Evolutionary conservation across 2,888 invertebrate genomes (phyloP).

Genomic region (Lordiphosa andalusiaca): DNA sequence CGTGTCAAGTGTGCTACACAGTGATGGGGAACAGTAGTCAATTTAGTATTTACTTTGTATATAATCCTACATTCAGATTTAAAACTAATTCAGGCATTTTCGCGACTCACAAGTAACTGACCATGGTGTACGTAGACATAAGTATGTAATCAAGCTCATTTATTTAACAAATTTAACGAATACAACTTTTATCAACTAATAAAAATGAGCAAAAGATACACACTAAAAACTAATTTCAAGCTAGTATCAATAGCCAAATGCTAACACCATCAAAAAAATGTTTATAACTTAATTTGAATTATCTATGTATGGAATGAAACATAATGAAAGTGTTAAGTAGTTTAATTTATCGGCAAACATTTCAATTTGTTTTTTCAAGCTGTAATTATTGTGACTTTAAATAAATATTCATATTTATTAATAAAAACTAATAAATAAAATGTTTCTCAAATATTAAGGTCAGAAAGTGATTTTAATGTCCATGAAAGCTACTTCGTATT

Average conservation of each 20-base stretch:
- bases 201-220: constrained; percentile 33
- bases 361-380: constrained; percentile 51
- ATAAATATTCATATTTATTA: constrained; percentile 40
- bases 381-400: constrained; percentile 39
- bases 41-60: constrained; percentile 28
- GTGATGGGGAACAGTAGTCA: constrained; percentile 65
- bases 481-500: too few species aligned
- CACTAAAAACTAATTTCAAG: constrained; percentile 26
- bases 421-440: constrained; percentile 26
- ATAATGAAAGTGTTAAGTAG: constrained; percentile 60
- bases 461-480: neutral
- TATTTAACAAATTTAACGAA: constrained; percentile 1
- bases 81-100: neutral
- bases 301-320: constrained; percentile 34
- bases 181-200: constrained; percentile 16
- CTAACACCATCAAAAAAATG: constrained; percentile 29
- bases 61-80: constrained; percentile 25
- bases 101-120: neutral
- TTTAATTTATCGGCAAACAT: constrained; percentile 52
- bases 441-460: constrained; percentile 17
- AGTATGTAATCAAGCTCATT: neutral
- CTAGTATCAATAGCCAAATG: constrained; percentile 24
- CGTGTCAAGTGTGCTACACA: constrained; percentile 47
- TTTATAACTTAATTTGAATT: constrained; percentile 32
- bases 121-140: constrained; percentile 1